These are phyloP conservation scores for Hassar affinis DNA, from an alignment of 2,113 vertebrate genomes.

Conservation along the genomic window DNA sequence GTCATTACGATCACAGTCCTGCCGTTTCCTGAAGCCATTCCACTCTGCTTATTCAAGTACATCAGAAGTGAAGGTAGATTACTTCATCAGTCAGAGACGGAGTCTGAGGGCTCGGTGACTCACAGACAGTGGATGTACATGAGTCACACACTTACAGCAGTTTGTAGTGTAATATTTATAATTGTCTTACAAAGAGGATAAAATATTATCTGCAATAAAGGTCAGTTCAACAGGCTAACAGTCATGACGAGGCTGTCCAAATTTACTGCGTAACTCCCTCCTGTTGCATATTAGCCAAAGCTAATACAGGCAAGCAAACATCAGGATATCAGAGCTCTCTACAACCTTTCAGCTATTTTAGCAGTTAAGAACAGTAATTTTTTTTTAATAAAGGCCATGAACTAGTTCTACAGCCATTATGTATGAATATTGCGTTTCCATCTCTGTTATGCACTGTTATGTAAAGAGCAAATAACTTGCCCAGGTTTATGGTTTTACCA, in stretches of 20 bases:
- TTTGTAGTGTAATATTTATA: constrained; percentile 23
- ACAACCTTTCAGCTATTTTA: background rate
- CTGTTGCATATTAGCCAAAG: constrained; percentile 9
- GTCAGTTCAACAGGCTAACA: constrained; percentile 15
- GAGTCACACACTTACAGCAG: constrained; percentile 13
- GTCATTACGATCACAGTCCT: constrained; percentile 56
- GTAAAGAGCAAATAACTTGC: background rate
- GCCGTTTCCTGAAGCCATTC: constrained; percentile 53
- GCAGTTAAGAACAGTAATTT: background rate
- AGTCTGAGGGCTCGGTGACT: constrained; percentile 21
- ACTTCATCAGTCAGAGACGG: constrained; percentile 46
- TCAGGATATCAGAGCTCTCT: background rate
- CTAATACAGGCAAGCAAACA: constrained; percentile 21
- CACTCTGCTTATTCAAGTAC: constrained; percentile 53
- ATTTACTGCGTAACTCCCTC: constrained; percentile 8
- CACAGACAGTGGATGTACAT: constrained; percentile 9
- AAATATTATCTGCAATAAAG: constrained; percentile 2
- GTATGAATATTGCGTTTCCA: background rate
- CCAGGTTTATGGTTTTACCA: background rate
- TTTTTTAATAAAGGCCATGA: background rate
- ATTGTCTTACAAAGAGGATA: constrained; percentile 17
- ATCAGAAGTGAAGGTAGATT: constrained; percentile 56
- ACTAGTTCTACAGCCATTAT: background rate
- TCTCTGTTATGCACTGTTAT: background rate
- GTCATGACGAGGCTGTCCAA: constrained; percentile 11